These are phyloP conservation scores for Drosophila merina DNA, from an alignment of 2,888 invertebrate species.

Conservation along the genomic window DNA sequence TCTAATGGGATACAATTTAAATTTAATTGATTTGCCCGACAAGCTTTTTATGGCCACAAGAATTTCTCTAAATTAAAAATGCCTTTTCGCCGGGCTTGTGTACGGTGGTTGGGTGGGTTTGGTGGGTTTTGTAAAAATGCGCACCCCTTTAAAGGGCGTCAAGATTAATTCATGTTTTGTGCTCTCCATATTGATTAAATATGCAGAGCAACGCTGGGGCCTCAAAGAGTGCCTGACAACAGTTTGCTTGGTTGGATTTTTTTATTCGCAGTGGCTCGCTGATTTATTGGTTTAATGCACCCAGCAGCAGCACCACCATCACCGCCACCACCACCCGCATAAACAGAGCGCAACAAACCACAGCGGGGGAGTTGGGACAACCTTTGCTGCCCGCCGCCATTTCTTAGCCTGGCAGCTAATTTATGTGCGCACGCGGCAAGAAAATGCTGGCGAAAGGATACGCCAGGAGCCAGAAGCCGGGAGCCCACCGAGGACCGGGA, in stretches of 20 bases:
- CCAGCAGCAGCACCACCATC: slow-evolving; percentile 22
- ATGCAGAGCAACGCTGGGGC: slow-evolving; percentile 59
- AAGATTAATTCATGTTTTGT: slow-evolving; percentile 69
- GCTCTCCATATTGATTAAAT: slow-evolving; percentile 69
- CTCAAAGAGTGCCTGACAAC: slow-evolving; percentile 65
- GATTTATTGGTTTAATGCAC: slow-evolving; percentile 78
- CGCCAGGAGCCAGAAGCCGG: slow-evolving; percentile 19
- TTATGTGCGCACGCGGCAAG: slow-evolving; percentile 75
- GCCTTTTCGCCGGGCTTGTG: slow-evolving; percentile 36
- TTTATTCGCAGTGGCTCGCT: slow-evolving; percentile 60
- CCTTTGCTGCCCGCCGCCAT: slow-evolving; percentile 73
- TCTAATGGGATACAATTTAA: slow-evolving; percentile 79
- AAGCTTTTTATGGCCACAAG: slow-evolving; percentile 66
- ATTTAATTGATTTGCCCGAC: slow-evolving; percentile 77
- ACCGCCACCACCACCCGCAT: slow-evolving; percentile 66
- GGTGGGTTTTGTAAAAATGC: slow-evolving; percentile 43
- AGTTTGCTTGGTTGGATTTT: slow-evolving; percentile 46
- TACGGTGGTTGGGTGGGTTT: not conserved
- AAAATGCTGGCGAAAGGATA: slow-evolving; percentile 66
- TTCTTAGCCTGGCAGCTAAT: slow-evolving; percentile 78
- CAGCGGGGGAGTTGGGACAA: slow-evolving; percentile 57
- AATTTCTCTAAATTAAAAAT: slow-evolving; percentile 72
- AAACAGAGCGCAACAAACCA: slow-evolving; percentile 74
- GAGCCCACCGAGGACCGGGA: slow-evolving; percentile 22
- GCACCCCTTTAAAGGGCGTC: slow-evolving; percentile 53